Evolutionary conservation across 2,888 invertebrate species (phyloP), one percentile per base, ranked within the genome.

Genomic region (Colletes collaris): DNA sequence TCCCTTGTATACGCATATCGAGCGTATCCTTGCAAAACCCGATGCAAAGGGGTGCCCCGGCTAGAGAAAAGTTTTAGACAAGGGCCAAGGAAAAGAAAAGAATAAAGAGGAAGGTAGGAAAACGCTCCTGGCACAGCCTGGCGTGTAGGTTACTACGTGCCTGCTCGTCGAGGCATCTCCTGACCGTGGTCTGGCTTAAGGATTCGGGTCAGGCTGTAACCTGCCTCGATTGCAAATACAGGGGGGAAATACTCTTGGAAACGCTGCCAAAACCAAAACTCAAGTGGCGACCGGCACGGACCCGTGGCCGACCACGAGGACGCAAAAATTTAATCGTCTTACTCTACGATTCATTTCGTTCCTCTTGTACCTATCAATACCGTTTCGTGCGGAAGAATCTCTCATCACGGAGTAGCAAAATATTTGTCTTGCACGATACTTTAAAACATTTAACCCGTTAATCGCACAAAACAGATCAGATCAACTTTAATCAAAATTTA

Each of bases 141-240:
- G 86, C 86, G 87, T 90, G 86, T 90, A 87, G 90, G 89, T 89
- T 89, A 88, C 89, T 89, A 89, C 89, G 89, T 90, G 90, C 87
- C 83, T 82, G 87, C 84, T 86, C 87, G 85, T 83, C 86, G 88
- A 87, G 87, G 85, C 87, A 86, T 86, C 86, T 87, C 88, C 87
- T 88, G 88, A 87, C 86, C 89, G 87, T 86, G 86, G 86, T 86
- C 83, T 82, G 85, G 86, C 89, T 91, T 90, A 88, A 89, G 88
- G 88, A 92, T 92, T 92, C 91, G 89, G 89, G 89, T 92, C 91
- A 91, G 89, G 86, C 87, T 87, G 88, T 88, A 89, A 87, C 90
- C 90, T 89, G 90, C 86, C 90, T 90, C 89, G 89, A 91, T 91
- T 91, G 89, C 89, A 89, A 91, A 91, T 91, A 91, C 88, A 83